Percentiles rank a stretch among this genome's conserved stretches.
phyloP scores from a whole-genome alignment of 2,888 invertebrate genomes.

The Ennomos quercinarius region DNA sequence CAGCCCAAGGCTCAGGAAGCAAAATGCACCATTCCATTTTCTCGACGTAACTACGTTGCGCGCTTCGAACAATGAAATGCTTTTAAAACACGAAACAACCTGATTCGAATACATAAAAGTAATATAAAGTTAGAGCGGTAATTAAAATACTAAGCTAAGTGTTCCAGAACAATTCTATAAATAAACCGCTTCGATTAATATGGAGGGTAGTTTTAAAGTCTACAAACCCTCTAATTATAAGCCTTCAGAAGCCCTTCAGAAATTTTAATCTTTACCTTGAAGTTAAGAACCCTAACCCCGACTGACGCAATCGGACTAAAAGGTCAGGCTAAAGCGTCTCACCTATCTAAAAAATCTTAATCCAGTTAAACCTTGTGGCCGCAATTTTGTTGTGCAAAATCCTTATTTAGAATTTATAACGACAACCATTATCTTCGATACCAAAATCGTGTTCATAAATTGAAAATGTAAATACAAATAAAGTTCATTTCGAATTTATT shows the following conservation, averaged over 20 bases:
- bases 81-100: conserved; percentile 80
- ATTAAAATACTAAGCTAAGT: conserved; percentile 36
- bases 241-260: too few species aligned
- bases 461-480: conserved; percentile 10
- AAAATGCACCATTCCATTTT: conserved; percentile 79
- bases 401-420: too few species aligned
- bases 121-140: conserved; percentile 53
- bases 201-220: too few species aligned
- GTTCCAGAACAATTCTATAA: not conserved
- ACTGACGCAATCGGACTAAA: too few species aligned
- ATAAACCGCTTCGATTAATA: not conserved
- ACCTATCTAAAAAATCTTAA: too few species aligned
- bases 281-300: not conserved
- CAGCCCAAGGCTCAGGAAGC: conserved; percentile 76
- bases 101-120: conserved; percentile 70
- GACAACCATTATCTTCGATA: too few species aligned
- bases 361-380: too few species aligned
- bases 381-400: too few species aligned
- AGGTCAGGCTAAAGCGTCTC: too few species aligned
- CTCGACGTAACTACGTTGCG: conserved; percentile 74
- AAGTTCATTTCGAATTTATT: conserved; percentile 27
- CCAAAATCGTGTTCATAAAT: conserved; percentile 8
- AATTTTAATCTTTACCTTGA: too few species aligned
- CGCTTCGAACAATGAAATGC: conserved; percentile 81
- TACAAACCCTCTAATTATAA: too few species aligned